These are phyloP conservation scores for Deilephila elpenor DNA, from an alignment of 2,888 invertebrate species.

Conservation along the genomic window DNA sequence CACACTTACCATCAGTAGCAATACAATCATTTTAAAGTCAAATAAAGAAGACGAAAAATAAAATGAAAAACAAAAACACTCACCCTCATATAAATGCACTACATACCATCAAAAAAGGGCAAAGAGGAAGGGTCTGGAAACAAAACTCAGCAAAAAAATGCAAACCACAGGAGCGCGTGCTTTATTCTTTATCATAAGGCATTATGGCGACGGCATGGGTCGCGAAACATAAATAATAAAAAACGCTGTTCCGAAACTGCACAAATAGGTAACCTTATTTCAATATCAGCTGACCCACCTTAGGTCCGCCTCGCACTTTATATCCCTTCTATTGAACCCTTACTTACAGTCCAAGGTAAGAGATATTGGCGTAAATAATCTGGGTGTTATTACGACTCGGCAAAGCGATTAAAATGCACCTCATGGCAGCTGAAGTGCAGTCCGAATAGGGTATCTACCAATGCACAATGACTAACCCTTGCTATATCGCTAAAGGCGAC, in stretches of 20 bases:
- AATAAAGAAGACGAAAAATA: neutral
- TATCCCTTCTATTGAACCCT: conserved; percentile 57
- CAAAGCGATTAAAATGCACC: too few relatives aligned
- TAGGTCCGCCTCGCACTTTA: conserved; percentile 57
- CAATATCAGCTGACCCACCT: conserved; percentile 65
- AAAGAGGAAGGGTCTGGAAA: neutral
- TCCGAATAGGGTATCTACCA: too few relatives aligned
- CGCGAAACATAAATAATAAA: conserved; percentile 50
- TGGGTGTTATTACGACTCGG: too few relatives aligned
- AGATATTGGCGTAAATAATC: neutral
- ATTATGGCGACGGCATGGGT: conserved; percentile 6
- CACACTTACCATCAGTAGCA: too few relatives aligned
- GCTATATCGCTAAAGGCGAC: too few relatives aligned
- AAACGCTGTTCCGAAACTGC: conserved; percentile 42
- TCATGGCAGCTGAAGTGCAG: too few relatives aligned
- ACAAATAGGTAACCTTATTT: conserved; percentile 62
- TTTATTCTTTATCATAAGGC: neutral
- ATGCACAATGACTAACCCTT: too few relatives aligned
- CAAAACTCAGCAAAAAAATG: neutral
- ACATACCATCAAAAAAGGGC: neutral
- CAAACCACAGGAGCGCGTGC: neutral
- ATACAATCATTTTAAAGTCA: too few relatives aligned
- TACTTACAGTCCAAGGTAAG: conserved; percentile 34
- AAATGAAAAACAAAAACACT: neutral
- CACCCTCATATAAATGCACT: neutral